These are phyloP conservation scores for Formica exsecta DNA, from an alignment of 1,140 invertebrate species.

Conservation along the genomic window DNA sequence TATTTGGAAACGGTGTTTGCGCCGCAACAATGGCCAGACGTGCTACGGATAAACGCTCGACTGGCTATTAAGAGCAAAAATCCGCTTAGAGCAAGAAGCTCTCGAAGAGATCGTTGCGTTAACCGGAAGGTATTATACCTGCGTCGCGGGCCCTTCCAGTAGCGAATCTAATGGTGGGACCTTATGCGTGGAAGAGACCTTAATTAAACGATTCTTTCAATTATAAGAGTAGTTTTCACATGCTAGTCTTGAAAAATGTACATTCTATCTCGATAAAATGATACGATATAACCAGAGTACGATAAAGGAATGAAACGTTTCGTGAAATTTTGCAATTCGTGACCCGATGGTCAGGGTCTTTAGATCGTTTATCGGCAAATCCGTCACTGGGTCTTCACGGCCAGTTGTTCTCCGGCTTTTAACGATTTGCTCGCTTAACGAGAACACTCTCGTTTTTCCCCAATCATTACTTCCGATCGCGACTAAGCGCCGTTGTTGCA, in stretches of 20 bases:
- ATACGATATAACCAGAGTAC: neutral
- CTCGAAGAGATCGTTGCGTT: conserved; percentile 44
- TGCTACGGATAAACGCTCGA: conserved; percentile 53
- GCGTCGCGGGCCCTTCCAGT: conserved; percentile 35
- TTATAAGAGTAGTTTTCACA: neutral
- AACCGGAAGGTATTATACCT: conserved; percentile 48
- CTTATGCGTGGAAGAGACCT: neutral
- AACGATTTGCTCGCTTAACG: conserved; percentile 20
- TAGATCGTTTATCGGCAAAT: conserved; percentile 29
- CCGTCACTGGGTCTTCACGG: conserved; percentile 11
- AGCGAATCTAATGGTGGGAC: conserved; percentile 1
- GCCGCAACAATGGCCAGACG: conserved; percentile 59
- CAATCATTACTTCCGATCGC: conserved; percentile 67
- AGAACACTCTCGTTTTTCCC: neutral
- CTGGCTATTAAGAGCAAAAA: conserved; percentile 69
- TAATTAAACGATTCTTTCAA: conserved; percentile 5
- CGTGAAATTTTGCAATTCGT: neutral
- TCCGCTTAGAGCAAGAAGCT: conserved; percentile 69
- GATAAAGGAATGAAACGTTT: neutral
- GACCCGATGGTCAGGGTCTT: neutral
- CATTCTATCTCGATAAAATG: neutral
- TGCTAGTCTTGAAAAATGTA: neutral
- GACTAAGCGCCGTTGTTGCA: conserved; percentile 54
- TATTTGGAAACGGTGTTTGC: conserved; percentile 68
- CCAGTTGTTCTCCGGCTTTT: conserved; percentile 12